A percentile compares a stretch with the other conserved stretches of the same genome.
phyloP scores from a whole-genome alignment of 2,797 vertebrate species.

The Ispidina lecontei region DNA sequence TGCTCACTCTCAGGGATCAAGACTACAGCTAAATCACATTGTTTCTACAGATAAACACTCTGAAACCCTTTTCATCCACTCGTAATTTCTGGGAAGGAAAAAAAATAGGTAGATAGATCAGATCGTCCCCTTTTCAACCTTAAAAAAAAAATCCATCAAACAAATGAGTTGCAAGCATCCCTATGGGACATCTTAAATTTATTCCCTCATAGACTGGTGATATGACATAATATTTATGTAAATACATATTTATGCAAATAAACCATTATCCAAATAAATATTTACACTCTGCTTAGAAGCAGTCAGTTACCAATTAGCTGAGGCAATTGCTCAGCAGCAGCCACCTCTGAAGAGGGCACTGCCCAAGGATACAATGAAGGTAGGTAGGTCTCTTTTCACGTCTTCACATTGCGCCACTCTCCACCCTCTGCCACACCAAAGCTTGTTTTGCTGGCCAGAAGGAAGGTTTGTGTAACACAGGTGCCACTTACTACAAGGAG shows the following conservation, averaged over 20 bases:
- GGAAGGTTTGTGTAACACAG: background rate
- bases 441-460: background rate
- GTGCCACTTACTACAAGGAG: background rate
- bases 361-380: background rate
- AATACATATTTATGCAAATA: background rate
- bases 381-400: background rate
- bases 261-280: background rate
- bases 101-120: background rate
- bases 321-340: background rate
- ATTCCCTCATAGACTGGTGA: slow-evolving; percentile 13
- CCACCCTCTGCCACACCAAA: background rate
- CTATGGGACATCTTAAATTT: background rate
- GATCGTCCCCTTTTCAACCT: background rate
- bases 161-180: background rate
- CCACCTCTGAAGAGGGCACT: background rate
- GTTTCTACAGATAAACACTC: background rate
- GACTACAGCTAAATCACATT: slow-evolving; percentile 27
- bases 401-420: background rate
- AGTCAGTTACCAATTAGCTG: background rate
- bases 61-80: slow-evolving; percentile 13
- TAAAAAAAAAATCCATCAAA: background rate
- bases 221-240: background rate
- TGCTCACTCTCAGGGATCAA: slow-evolving; percentile 9
- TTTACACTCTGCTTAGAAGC: background rate
- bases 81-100: background rate